Base-by-base conservation (phyloP, 1,140 invertebrate genomes). In the Lasioglossum albipes region DNA sequence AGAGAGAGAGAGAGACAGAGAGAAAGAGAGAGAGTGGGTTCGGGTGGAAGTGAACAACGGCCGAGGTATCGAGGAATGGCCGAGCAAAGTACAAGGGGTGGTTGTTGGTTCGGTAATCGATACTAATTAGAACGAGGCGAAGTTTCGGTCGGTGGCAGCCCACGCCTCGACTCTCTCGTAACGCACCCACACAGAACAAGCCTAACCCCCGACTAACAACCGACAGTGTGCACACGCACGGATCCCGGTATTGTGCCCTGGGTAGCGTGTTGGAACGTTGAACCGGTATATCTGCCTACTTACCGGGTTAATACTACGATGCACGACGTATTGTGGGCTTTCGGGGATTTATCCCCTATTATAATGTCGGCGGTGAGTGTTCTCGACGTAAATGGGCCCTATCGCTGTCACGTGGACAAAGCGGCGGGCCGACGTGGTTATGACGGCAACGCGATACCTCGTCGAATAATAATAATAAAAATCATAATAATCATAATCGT, bases 391-490 rank as follows among this genome's bases (percentile, higher is more conserved):
- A 91, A 91, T 90, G 89, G 90, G 90, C 90, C 89, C 87, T 91
- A 91, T 91, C 90, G 87, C 89, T 91, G 90, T 91, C 90, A 87
- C 84, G 74, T 83, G 85, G 85, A 91, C 89, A 91, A 91, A 88
- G 88, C 79, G 66, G 42, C 64, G 81, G 77, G 83, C 88, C 89
- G 89, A 90, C 88, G 85, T 90, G 89, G 83, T 90, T 87, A 87
- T 90, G 89, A 91, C 88, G 90, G 89, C 88, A 91, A 90, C 87
- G 86, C 79, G 90, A 91, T 89, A 90, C 85, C 88, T 82, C 83
- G 52, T 79, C 67, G 75, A 79, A 74, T 83, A 81, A 87, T 85
- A 85, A 82, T 64, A 82, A 82, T 83, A 83, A 87, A 86, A 87
- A 86, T 88, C 79, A 84, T 86, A 82, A 82, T 64, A 82, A 82